Conservation (phyloP, 2,888 invertebrate species). For the Cheilosia vernalis region DNA sequence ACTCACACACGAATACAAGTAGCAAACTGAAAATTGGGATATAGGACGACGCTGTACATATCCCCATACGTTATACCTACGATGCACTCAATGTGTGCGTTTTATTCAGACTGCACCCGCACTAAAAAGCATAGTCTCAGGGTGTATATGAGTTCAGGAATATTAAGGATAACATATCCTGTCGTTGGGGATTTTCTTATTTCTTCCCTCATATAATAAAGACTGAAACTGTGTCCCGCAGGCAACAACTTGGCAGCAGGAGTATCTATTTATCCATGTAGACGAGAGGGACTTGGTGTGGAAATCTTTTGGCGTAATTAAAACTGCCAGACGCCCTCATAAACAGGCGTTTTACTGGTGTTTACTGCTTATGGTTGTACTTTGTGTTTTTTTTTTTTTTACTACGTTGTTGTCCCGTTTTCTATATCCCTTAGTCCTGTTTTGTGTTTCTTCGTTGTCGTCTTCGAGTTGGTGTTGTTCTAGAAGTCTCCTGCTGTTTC, state of each 20-base stretch:
- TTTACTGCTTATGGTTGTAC: conserved; percentile 67
- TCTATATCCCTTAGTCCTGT: not conserved
- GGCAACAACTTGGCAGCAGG: conserved; percentile 10
- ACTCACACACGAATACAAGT: not conserved
- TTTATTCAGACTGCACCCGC: conserved; percentile 33
- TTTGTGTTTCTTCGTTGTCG: conserved; percentile 3
- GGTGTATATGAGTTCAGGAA: not conserved
- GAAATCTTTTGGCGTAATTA: conserved; percentile 71
- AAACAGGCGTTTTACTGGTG: conserved; percentile 72
- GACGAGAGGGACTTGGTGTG: conserved; percentile 27
- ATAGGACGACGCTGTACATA: conserved; percentile 6
- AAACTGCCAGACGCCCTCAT: conserved; percentile 75
- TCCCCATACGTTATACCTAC: conserved; percentile 10
- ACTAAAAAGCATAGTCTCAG: conserved; percentile 34
- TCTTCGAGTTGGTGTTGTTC: not conserved
- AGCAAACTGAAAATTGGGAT: conserved; percentile 49
- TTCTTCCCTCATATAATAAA: conserved; percentile 19
- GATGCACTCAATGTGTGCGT: conserved; percentile 44
- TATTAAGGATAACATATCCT: conserved; percentile 66
- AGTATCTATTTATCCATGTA: conserved; percentile 1
- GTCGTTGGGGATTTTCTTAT: conserved; percentile 55
- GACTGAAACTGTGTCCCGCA: not conserved
- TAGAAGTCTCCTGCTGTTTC: conserved; percentile 40
- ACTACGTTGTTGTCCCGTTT: not conserved
- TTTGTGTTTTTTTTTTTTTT: conserved; percentile 14